These are phyloP conservation scores for Xiphydria camelus DNA, from an alignment of 2,888 invertebrate genomes.

Conservation along the genomic window DNA sequence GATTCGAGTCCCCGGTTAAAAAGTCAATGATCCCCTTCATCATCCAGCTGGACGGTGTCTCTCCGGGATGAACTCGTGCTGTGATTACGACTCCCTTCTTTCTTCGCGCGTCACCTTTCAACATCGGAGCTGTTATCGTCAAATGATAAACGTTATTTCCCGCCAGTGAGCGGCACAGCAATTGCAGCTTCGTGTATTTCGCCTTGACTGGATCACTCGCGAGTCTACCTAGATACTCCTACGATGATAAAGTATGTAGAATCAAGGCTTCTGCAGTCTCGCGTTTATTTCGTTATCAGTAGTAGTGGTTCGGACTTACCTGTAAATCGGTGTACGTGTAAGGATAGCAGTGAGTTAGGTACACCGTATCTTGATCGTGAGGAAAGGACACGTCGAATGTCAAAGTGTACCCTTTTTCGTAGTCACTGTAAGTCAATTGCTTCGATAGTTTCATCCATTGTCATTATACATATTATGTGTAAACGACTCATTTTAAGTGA, in stretches of 20 bases:
- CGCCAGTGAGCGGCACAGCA: conserved; percentile 81
- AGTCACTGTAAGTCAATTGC: conserved; percentile 59
- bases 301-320: conserved; percentile 41
- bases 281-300: too few relatives aligned
- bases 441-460: too few relatives aligned
- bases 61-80: conserved; percentile 92
- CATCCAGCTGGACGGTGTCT: conserved; percentile 94
- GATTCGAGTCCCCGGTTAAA: conserved; percentile 79
- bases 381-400: conserved; percentile 89
- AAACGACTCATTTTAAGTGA: too few relatives aligned
- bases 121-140: conserved; percentile 82
- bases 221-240: conserved; percentile 74
- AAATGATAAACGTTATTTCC: conserved; percentile 92
- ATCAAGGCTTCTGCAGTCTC: neutral
- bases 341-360: conserved; percentile 91
- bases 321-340: conserved; percentile 91
- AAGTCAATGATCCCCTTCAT: conserved; percentile 95
- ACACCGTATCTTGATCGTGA: conserved; percentile 85
- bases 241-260: conserved; percentile 19
- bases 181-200: conserved; percentile 76
- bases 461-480: too few relatives aligned
- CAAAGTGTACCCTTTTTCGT: conserved; percentile 70
- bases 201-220: conserved; percentile 86
- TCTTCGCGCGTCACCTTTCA: conserved; percentile 58
- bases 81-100: conserved; percentile 90